Evolutionary conservation across 2,797 vertebrate species (phyloP).

Genomic region (Ctenopoma kingsleyae): DNA sequence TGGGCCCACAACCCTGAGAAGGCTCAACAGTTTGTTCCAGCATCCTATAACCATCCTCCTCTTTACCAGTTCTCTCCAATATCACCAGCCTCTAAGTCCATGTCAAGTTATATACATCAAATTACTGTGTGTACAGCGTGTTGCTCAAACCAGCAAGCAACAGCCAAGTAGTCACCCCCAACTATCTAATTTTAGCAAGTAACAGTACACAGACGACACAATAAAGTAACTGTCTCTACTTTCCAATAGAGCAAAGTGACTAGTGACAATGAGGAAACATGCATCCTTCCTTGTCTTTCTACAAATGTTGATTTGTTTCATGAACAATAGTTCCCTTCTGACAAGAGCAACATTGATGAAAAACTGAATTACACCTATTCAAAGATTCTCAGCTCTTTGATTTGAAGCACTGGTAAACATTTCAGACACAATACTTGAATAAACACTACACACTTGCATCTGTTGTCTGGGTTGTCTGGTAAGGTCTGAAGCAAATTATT

Average conservation of each 20-base stretch:
- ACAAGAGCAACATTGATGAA: conserved; percentile 42
- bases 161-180: no score
- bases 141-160: no score
- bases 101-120: no score
- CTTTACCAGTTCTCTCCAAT: no score
- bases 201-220: neutral
- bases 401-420: conserved; percentile 48
- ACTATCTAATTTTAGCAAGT: no score
- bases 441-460: conserved; percentile 44
- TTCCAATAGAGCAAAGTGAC: conserved; percentile 13
- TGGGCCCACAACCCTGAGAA: neutral
- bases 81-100: no score
- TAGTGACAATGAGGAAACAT: conserved; percentile 6
- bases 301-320: conserved; percentile 28
- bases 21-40: neutral
- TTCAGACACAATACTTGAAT: conserved; percentile 45
- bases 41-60: neutral
- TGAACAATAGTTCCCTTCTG: conserved; percentile 35
- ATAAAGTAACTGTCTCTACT: neutral
- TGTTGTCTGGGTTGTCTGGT: conserved; percentile 31
- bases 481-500: neutral
- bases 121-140: no score
- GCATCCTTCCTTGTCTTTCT: conserved; percentile 25
- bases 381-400: conserved; percentile 50
- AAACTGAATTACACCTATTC: conserved; percentile 50